Base-by-base conservation (phyloP, 2,113 vertebrate species). In the Camarhynchus parvulus region DNA sequence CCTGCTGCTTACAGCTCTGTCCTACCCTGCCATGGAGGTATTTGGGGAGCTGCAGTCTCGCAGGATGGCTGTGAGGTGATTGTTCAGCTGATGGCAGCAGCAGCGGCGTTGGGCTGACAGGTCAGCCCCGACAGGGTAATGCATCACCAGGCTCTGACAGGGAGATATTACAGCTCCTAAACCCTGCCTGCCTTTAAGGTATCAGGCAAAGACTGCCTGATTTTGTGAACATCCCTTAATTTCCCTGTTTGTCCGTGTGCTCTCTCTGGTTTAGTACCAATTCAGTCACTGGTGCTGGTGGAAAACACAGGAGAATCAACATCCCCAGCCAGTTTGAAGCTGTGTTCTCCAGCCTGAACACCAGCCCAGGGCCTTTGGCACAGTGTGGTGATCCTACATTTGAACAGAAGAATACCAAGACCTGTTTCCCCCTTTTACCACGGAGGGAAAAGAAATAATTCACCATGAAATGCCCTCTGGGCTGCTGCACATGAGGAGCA, bases 361-460 rank as follows among this genome's bases (percentile, higher is more conserved):
- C 44, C 67, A 63, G n/a, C 33, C 10, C 49, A 69, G 27, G 39
- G 2, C 6, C 77, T 44, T 15, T 56, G 66, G 78, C 2, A 0
- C 1, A 27, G 44, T 1, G 0, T 19, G 39, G 35, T 25, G 41
- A 68, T 42, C 47, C 70, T 33, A 8, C 25, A 3, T 30, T 16
- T 37, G 31, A 84, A 50, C 15, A 78, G 49, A 13, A 20, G 25
- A 53, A n/a, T 31, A 39, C 22, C 8, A 21, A 74, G 13, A 18
- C 35, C 30, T 3, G 1, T 68, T 76, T 46, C 7, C 24, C 23
- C 8, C 9, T 59, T 59, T n/a, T 39, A 41, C 22, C 25, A 21
- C 0, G 0, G 5, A 9, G 5, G 4, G 3, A 1, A 7, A 7
- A n/a, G 46, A 59, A 25, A 25, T 0, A 52, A 76, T 13, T 70